Conservation (phyloP, 2,888 invertebrate genomes). For the Drosophila ustulata region DNA sequence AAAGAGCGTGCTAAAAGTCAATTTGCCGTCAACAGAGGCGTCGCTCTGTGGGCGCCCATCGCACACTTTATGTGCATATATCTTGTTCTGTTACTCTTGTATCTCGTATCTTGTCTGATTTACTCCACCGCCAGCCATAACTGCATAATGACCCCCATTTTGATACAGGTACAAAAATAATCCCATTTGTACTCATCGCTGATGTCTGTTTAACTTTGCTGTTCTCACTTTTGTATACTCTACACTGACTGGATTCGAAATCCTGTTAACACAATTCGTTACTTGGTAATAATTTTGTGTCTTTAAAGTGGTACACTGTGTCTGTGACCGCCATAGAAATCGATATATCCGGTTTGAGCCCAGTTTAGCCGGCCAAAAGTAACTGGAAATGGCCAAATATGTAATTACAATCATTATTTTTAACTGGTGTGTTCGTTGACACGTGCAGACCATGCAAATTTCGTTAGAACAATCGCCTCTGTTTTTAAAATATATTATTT, state of each 20-base stretch:
- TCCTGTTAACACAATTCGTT: neutral
- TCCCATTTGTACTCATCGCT: slow-evolving; percentile 18
- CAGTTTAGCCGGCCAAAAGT: neutral
- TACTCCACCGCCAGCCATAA: slow-evolving; percentile 48
- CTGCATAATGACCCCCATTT: slow-evolving; percentile 47
- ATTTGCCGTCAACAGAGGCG: slow-evolving; percentile 46
- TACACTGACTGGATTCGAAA: neutral
- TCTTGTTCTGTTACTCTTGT: slow-evolving; percentile 8
- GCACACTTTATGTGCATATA: slow-evolving; percentile 21
- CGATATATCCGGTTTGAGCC: slow-evolving; percentile 1
- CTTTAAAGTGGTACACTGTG: slow-evolving; percentile 3
- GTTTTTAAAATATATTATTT: slow-evolving; percentile 11
- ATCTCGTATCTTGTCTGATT: slow-evolving; percentile 36
- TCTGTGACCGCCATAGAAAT: neutral
- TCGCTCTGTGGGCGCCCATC: slow-evolving; percentile 16
- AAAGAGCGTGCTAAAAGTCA: slow-evolving; percentile 70
- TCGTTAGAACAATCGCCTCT: slow-evolving; percentile 5
- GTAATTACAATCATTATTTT: slow-evolving; percentile 6
- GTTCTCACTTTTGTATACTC: slow-evolving; percentile 41
- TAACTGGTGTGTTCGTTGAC: neutral
- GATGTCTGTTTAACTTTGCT: slow-evolving; percentile 38
- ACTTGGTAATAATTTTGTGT: slow-evolving; percentile 2
- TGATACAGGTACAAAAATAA: slow-evolving; percentile 7
- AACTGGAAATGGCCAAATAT: neutral
- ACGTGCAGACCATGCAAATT: slow-evolving; percentile 19